Evolutionary conservation across 1,140 invertebrate genomes (phyloP).

Genomic region (Gonatopus flavifemur): DNA sequence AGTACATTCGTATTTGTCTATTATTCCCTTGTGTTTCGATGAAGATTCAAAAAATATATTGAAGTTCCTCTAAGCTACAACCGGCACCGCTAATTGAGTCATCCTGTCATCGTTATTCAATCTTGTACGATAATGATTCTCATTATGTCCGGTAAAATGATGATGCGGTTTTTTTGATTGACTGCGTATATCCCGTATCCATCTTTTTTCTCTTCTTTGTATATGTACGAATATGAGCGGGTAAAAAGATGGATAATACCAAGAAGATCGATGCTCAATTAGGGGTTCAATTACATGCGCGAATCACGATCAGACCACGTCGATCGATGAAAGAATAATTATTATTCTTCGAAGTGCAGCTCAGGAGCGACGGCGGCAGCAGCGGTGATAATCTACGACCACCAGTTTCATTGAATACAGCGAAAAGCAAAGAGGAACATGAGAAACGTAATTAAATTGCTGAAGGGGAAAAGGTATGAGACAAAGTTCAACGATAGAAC

Average conservation of each 20-base stretch:
- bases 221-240: background rate
- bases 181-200: too few species aligned
- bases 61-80: too few species aligned
- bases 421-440: too few species aligned
- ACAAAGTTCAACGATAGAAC: too few species aligned
- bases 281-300: constrained; percentile 26
- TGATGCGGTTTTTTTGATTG: too few species aligned
- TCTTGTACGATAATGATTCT: constrained; percentile 14
- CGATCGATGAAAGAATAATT: constrained; percentile 30
- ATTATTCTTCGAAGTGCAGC: constrained; percentile 13
- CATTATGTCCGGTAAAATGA: background rate
- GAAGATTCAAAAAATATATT: too few species aligned
- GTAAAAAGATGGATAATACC: background rate
- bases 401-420: too few species aligned
- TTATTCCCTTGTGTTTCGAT: too few species aligned
- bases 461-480: too few species aligned
- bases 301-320: constrained; percentile 25
- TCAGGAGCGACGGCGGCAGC: too few species aligned
- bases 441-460: too few species aligned
- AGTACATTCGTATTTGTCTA: background rate
- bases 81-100: constrained; percentile 46
- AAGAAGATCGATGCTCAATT: constrained; percentile 29
- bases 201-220: background rate
- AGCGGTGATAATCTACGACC: too few species aligned
- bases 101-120: constrained; percentile 38